phyloP scores from a whole-genome alignment of 2,888 invertebrate species.

The Cheilosia vulpina region DNA sequence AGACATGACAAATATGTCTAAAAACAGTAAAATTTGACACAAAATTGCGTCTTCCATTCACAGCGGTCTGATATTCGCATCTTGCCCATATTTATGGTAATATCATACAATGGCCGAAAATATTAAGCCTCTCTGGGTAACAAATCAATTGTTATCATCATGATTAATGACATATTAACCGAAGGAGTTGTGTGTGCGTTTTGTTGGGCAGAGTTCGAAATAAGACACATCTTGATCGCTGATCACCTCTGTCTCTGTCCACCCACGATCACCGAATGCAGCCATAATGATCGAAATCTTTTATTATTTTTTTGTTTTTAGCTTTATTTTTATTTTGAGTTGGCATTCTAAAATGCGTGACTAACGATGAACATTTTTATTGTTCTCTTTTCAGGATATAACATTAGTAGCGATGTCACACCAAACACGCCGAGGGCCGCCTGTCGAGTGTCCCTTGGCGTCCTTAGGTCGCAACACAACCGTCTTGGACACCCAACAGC shows the following conservation, averaged over 20 bases:
- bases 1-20: conserved; percentile 16
- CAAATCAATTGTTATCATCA: conserved; percentile 52
- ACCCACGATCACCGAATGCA: conserved; percentile 36
- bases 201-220: conserved; percentile 35
- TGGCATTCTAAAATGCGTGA: conserved; percentile 37
- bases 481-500: conserved; percentile 81
- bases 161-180: conserved; percentile 60
- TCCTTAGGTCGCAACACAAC: conserved; percentile 85
- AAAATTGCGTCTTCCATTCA: conserved; percentile 6
- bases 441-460: conserved; percentile 86
- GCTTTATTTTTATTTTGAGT: conserved; percentile 25
- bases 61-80: conserved; percentile 31
- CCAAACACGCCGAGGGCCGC: conserved; percentile 83
- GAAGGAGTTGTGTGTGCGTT: conserved; percentile 22
- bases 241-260: conserved; percentile 48
- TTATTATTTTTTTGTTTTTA: conserved; percentile 7
- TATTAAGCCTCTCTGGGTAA: conserved; percentile 28
- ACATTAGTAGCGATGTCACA: conserved; percentile 81
- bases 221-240: conserved; percentile 60
- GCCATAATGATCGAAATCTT: conserved; percentile 24
- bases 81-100: conserved; percentile 12
- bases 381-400: conserved; percentile 56
- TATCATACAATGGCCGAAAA: conserved; percentile 16
- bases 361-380: conserved; percentile 45
- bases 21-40: conserved; percentile 7